These are phyloP conservation scores for Hydropsyche tenuis DNA, from an alignment of 1,140 invertebrate species.

Conservation along the genomic window DNA sequence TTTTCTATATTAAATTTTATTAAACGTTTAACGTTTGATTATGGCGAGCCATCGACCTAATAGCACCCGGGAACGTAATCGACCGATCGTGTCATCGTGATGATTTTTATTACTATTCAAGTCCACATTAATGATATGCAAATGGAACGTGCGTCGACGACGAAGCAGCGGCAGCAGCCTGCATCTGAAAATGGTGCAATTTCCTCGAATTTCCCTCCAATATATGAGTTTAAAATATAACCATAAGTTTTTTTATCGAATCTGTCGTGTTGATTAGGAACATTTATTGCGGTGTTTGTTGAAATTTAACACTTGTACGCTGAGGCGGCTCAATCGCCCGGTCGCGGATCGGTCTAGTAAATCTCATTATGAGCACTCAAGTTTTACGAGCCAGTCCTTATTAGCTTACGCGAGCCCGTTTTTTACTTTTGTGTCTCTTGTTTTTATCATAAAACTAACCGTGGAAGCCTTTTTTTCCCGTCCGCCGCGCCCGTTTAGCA, in stretches of 20 bases:
- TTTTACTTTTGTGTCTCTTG: slow-evolving; percentile 24
- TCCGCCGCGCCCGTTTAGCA: slow-evolving; percentile 25
- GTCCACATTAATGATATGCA: slow-evolving; percentile 12
- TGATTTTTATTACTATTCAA: slow-evolving; percentile 25
- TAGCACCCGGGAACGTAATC: not conserved
- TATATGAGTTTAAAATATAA: not conserved
- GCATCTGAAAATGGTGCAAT: not conserved
- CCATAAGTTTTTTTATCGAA: no score
- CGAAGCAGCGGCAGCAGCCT: no score
- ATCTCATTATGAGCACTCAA: slow-evolving; percentile 44
- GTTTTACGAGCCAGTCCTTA: slow-evolving; percentile 44
- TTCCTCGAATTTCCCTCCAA: not conserved
- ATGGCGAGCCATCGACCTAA: slow-evolving; percentile 7
- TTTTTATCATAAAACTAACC: slow-evolving; percentile 26
- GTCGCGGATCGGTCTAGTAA: slow-evolving; percentile 17
- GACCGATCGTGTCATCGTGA: slow-evolving; percentile 20
- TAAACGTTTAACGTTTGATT: not conserved
- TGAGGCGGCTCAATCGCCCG: no score
- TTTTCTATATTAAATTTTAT: no score
- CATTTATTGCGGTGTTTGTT: no score
- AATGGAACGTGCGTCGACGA: not conserved
- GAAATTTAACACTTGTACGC: no score
- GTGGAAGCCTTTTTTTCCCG: slow-evolving; percentile 25
- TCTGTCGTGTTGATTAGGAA: no score
- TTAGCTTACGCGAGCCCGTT: slow-evolving; percentile 28